phyloP scores from a whole-genome alignment of 2,888 invertebrate genomes.

The Drosophila nr. medialis region DNA sequence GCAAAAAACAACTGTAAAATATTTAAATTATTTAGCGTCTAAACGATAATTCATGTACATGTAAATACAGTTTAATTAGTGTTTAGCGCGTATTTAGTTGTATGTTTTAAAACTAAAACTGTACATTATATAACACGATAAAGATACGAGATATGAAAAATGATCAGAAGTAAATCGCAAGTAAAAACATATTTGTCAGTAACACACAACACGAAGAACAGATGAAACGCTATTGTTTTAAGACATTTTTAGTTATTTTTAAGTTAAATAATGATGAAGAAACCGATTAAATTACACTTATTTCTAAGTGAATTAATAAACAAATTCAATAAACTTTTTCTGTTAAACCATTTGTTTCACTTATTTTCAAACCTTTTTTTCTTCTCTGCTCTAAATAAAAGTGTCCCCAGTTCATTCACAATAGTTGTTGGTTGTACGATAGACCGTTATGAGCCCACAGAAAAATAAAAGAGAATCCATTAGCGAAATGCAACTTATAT shows the following conservation, averaged over 20 bases:
- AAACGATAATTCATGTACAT: slow-evolving; percentile 64
- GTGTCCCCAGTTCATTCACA: slow-evolving; percentile 30
- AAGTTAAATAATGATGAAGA: slow-evolving; percentile 77
- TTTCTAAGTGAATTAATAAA: slow-evolving; percentile 72
- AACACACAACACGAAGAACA: slow-evolving; percentile 51
- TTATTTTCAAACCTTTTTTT: slow-evolving; percentile 26
- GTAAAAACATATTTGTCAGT: slow-evolving; percentile 59
- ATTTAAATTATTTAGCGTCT: slow-evolving; percentile 78
- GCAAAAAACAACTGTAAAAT: slow-evolving; percentile 64
- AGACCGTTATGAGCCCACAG: slow-evolving; percentile 54
- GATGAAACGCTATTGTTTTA: slow-evolving; percentile 73
- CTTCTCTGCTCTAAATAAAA: slow-evolving; percentile 4
- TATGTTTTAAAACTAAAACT: slow-evolving; percentile 78
- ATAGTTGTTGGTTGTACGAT: slow-evolving; percentile 54
- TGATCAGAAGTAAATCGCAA: slow-evolving; percentile 57
- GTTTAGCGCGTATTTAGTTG: slow-evolving; percentile 79
- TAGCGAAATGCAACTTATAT: slow-evolving; percentile 71
- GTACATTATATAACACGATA: slow-evolving; percentile 76
- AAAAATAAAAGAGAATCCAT: slow-evolving; percentile 36
- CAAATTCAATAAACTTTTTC: slow-evolving; percentile 68
- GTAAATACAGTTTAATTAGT: slow-evolving; percentile 77
- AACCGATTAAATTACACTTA: slow-evolving; percentile 75
- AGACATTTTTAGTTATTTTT: slow-evolving; percentile 80
- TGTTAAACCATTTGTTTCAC: slow-evolving; percentile 56
- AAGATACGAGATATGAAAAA: slow-evolving; percentile 57